phyloP scores from a whole-genome alignment of 2,797 vertebrate genomes.

The Brachyrhaphis roseni region DNA sequence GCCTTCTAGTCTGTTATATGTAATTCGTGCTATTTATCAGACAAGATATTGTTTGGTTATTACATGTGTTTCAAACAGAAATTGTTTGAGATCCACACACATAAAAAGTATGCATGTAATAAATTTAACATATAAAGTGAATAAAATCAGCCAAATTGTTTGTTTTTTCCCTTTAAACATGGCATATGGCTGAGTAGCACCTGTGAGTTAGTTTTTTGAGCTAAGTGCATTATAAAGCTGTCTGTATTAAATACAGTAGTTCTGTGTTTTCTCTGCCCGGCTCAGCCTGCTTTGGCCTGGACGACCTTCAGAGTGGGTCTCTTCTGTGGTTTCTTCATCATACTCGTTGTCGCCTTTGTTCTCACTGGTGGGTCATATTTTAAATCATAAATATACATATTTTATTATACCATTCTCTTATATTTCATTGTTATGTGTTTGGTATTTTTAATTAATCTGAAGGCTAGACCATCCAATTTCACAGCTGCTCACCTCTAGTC shows the following conservation, averaged over 20 bases:
- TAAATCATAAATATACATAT: neutral
- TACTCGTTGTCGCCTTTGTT: constrained; percentile 88
- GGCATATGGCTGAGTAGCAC: neutral
- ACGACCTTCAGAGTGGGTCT: constrained; percentile 97
- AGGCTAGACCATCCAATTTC: neutral
- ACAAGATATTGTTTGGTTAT: constrained; percentile 57
- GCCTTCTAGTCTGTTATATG: constrained; percentile 48
- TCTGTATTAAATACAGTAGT: constrained; percentile 4
- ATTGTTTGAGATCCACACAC: constrained; percentile 10
- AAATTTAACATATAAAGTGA: neutral
- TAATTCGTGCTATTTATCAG: constrained; percentile 62
- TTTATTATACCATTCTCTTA: neutral
- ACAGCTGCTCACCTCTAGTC: neutral
- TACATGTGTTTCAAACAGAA: constrained; percentile 34
- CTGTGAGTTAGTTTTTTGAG: neutral
- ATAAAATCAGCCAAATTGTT: neutral
- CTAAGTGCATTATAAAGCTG: neutral
- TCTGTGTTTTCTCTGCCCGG: constrained; percentile 7
- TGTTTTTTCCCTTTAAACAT: neutral
- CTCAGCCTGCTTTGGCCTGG: constrained; percentile 95
- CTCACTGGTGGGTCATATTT: constrained; percentile 83
- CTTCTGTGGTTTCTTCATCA: constrained; percentile 95
- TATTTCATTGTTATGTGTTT: neutral
- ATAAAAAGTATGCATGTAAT: neutral
- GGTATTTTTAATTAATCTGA: neutral